Percentiles rank a stretch among this genome's conserved stretches.
Evolutionary conservation across 1,140 invertebrate species (phyloP).

Genomic region (Eulimnadia texana): DNA sequence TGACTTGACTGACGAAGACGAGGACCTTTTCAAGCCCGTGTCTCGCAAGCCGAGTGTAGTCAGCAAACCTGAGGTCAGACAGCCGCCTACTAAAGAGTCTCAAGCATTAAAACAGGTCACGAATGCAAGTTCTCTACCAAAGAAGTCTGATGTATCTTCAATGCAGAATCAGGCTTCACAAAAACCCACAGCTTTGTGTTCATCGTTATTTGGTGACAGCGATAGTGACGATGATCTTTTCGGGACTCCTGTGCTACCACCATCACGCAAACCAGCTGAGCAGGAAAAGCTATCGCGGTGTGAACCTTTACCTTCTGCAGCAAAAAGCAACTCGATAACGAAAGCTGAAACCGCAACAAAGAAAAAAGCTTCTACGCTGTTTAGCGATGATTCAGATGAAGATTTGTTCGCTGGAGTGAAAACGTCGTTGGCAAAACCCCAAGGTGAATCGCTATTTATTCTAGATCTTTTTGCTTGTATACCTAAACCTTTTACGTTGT

Average conservation of each 20-base stretch:
- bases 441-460: neutral
- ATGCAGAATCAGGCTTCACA: too few relatives aligned
- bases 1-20: slow-evolving; percentile 8
- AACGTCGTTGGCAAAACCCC: neutral
- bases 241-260: too few relatives aligned
- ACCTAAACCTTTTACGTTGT: too few relatives aligned
- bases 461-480: too few relatives aligned
- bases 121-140: too few relatives aligned
- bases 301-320: too few relatives aligned
- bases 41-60: neutral
- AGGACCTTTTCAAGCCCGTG: slow-evolving; percentile 3
- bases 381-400: neutral
- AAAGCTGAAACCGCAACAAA: neutral
- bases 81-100: too few relatives aligned
- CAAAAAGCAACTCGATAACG: neutral
- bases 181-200: neutral
- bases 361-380: neutral
- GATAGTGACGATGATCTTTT: neutral
- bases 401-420: neutral
- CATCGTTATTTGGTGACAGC: neutral
- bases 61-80: neutral
- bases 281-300: too few relatives aligned
- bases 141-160: too few relatives aligned
- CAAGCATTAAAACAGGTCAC: too few relatives aligned
- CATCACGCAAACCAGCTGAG: too few relatives aligned